phyloP scores from a whole-genome alignment of 2,888 invertebrate species.

The Pyrgus malvae region DNA sequence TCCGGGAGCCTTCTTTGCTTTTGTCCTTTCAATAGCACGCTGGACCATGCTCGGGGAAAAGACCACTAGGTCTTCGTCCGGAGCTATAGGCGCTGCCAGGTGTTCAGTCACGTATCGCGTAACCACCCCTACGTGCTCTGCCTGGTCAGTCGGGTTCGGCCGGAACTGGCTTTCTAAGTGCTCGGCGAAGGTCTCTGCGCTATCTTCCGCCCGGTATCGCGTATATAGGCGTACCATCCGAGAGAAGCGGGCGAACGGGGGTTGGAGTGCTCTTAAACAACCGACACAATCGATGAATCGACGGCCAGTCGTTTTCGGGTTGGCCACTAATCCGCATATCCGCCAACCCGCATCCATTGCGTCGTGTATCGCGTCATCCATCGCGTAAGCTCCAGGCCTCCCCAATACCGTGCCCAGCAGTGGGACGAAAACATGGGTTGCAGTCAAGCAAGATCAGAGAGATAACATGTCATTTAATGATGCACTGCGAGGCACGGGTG shows the following conservation, averaged over 20 bases:
- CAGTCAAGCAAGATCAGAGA: too few species aligned
- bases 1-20: background rate
- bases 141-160: background rate
- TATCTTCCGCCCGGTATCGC: conserved; percentile 17
- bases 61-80: conserved; percentile 5
- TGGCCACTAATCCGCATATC: too few species aligned
- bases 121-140: conserved; percentile 1
- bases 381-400: too few species aligned
- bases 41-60: conserved; percentile 11
- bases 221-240: conserved; percentile 19
- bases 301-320: background rate
- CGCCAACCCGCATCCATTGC: too few species aligned
- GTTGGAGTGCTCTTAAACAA: background rate
- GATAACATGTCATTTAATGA: too few species aligned
- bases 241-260: conserved; percentile 15
- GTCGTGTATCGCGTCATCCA: too few species aligned
- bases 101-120: background rate
- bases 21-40: too few species aligned
- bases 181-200: conserved; percentile 28
- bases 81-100: conserved; percentile 5
- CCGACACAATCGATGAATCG: conserved; percentile 8
- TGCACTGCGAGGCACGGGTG: too few species aligned
- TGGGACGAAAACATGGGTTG: too few species aligned
- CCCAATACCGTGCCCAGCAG: too few species aligned
- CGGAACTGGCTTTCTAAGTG: conserved; percentile 23